These are phyloP conservation scores for Apamea anceps DNA, from an alignment of 2,888 invertebrate species.

Conservation along the genomic window DNA sequence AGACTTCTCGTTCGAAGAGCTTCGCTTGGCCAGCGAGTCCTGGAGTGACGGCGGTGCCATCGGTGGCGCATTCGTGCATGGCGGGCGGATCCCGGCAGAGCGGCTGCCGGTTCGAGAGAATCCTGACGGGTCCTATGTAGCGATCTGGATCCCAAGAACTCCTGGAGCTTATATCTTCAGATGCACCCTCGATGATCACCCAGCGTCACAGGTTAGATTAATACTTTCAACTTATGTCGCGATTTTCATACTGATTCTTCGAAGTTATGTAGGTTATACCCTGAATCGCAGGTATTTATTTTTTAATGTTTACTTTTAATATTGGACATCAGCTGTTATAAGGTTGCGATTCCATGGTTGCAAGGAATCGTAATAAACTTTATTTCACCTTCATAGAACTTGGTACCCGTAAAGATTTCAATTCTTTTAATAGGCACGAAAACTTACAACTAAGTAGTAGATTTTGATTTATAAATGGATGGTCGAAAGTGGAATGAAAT, in stretches of 20 bases:
- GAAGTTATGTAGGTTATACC: neutral
- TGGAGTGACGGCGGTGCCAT: slow-evolving; percentile 85
- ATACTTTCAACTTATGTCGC: neutral
- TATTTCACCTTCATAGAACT: neutral
- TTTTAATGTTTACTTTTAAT: neutral
- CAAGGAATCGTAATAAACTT: neutral
- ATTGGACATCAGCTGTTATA: neutral
- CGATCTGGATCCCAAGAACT: slow-evolving; percentile 97
- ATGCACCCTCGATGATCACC: slow-evolving; percentile 96
- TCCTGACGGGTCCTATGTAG: slow-evolving; percentile 95
- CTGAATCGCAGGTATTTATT: neutral
- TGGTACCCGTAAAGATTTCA: neutral
- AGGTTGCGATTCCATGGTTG: neutral
- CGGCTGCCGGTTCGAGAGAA: slow-evolving; percentile 94
- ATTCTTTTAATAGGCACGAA: neutral
- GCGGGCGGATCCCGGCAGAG: slow-evolving; percentile 90
- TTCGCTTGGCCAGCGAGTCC: slow-evolving; percentile 91
- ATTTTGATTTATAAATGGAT: neutral
- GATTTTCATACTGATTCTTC: too few relatives aligned
- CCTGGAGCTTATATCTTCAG: slow-evolving; percentile 97
- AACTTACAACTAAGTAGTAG: neutral
- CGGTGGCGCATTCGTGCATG: slow-evolving; percentile 74
- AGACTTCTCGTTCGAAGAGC: slow-evolving; percentile 98
- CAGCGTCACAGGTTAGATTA: slow-evolving; percentile 91
- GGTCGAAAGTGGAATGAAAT: neutral